Percentiles rank a stretch among this genome's conserved stretches.
Conservation (phyloP, 2,888 invertebrate genomes). For the Diarsia mendica region DNA sequence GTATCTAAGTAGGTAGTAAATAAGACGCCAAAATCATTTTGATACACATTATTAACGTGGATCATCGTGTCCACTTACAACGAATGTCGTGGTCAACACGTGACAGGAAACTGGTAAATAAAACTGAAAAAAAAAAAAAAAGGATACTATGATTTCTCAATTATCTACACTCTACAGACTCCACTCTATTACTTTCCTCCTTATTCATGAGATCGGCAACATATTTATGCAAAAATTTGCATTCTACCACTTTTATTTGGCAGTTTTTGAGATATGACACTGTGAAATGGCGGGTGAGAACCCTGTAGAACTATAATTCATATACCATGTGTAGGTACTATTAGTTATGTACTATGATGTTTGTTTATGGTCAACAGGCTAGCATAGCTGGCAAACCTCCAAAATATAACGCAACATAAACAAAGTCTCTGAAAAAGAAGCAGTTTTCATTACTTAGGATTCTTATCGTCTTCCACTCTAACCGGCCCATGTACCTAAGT, state of each 20-base stretch:
- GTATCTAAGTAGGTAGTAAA: neutral
- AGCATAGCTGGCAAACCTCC: constrained; percentile 6
- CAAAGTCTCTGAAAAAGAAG: neutral
- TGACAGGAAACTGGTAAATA: neutral
- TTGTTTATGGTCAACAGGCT: neutral
- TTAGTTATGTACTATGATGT: neutral
- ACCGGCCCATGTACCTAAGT: too few relatives aligned
- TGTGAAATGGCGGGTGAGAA: neutral
- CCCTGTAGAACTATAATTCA: too few relatives aligned
- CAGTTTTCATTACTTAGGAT: too few relatives aligned
- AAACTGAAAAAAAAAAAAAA: too few relatives aligned
- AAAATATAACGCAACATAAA: constrained; percentile 1
- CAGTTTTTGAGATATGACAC: neutral
- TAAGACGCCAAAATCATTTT: neutral
- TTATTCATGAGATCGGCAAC: neutral
- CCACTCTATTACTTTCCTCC: neutral
- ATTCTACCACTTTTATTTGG: neutral
- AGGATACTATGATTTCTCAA: too few relatives aligned
- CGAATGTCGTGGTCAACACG: neutral
- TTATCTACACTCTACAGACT: neutral
- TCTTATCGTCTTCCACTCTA: too few relatives aligned
- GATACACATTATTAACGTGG: neutral
- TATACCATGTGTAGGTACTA: neutral
- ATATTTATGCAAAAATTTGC: neutral
- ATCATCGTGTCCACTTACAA: neutral